Base-by-base conservation (phyloP, 2,797 vertebrate species). In the Xerus rutilus region DNA sequence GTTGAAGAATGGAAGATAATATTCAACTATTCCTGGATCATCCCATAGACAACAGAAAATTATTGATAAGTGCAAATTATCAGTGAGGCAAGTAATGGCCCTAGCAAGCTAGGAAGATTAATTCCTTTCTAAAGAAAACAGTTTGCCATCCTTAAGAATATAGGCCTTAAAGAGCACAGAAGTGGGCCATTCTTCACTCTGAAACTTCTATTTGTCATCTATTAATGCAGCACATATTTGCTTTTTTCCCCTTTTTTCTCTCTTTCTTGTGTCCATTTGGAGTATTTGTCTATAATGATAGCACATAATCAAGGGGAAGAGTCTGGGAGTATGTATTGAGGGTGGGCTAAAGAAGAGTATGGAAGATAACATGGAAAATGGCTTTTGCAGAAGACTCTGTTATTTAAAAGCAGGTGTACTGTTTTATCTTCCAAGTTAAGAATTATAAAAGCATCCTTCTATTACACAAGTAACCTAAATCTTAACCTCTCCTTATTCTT, bases 351-450 rank as follows among this genome's bases (percentile, higher is more conserved):
- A 67, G 30, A 79, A 20, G 32, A 74, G 21, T 21, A 67, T 47
- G 8, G 43, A 35, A 86, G 72, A 81, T 69, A 49, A 54, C 17
- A 15, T 35, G 23, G 17, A 52, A 91, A 78, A 69, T 28, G 43
- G 10, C 8, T 83, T 81, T 95, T 59, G 47, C 43, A 35, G 72
- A 64, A 93, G 20, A 95, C 7, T n/a, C 23, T 47, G 5, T 47
- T 83, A 20, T 86, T 91, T 74, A 54, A 57, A 92, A 83, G 84
- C 70, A 32, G 10, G 70, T 12, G 18, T 3, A 74, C 8, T 83
- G 35, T 77, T 93, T 83, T 30, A 89, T 32, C 78, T 96, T 90
- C 43, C 45, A 82, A 91, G 21, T 45, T 65, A 82, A 94, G 57
- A 64, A 47, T 82, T 90, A 81, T 52, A 57, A 90, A 94, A 94